phyloP scores from a whole-genome alignment of 2,113 vertebrate genomes.

The Noctilio leporinus region DNA sequence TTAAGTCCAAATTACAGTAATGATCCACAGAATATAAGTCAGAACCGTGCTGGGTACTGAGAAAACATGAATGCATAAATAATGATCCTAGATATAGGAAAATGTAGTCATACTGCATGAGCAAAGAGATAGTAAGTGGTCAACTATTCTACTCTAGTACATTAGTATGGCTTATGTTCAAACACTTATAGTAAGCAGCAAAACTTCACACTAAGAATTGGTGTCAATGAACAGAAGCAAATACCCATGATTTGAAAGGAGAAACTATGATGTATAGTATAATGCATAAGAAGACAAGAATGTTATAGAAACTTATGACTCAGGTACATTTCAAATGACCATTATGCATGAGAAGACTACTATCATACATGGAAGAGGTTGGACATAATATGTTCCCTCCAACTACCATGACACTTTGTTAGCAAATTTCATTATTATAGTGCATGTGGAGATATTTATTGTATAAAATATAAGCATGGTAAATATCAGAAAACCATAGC shows the following conservation, averaged over 20 bases:
- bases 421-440: neutral
- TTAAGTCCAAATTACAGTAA: neutral
- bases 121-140: neutral
- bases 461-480: neutral
- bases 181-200: neutral
- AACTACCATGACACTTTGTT: neutral
- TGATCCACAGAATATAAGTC: neutral
- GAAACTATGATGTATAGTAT: neutral
- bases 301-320: neutral
- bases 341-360: neutral
- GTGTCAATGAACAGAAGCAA: neutral
- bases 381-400: neutral
- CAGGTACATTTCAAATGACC: neutral
- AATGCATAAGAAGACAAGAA: neutral
- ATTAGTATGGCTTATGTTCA: neutral
- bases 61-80: neutral
- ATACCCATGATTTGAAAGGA: neutral
- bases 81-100: neutral
- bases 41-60: neutral
- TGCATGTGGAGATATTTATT: neutral
- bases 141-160: neutral
- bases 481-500: neutral
- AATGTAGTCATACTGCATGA: neutral
- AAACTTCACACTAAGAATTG: neutral
- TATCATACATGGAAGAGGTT: neutral